phyloP scores from a whole-genome alignment of 2,888 invertebrate genomes.

The Pelosia muscerda region DNA sequence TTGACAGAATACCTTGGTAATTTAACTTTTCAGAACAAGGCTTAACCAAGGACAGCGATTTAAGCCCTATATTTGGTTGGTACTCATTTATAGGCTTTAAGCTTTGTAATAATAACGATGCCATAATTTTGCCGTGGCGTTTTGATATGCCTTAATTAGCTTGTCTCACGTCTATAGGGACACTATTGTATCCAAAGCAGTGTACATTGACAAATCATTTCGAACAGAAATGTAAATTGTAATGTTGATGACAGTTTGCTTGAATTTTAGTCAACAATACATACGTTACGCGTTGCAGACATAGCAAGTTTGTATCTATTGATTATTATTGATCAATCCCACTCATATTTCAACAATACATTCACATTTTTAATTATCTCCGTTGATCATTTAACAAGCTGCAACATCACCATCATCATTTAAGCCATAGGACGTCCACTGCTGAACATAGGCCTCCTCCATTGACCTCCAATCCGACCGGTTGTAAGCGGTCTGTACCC shows the following conservation, averaged over 20 bases:
- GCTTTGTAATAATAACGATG: constrained; percentile 37
- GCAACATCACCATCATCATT: no score
- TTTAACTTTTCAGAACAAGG: constrained; percentile 82
- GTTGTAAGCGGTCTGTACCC: no score
- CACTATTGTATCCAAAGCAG: not conserved
- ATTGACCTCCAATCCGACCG: no score
- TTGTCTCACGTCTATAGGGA: not conserved
- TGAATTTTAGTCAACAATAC: not conserved
- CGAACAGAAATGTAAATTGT: not conserved
- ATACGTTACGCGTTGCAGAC: no score
- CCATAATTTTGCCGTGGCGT: not conserved
- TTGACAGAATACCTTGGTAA: constrained; percentile 58
- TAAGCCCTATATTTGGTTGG: constrained; percentile 81
- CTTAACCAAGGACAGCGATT: constrained; percentile 80
- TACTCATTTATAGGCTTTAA: constrained; percentile 68
- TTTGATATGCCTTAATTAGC: constrained; percentile 9
- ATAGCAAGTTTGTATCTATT: not conserved
- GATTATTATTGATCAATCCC: not conserved
- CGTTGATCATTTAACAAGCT: no score
- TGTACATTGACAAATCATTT: not conserved
- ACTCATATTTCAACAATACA: not conserved
- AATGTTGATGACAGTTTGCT: not conserved
- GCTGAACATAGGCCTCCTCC: no score
- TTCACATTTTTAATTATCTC: no score
- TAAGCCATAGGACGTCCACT: no score